phyloP scores from a whole-genome alignment of 1,140 invertebrate species.

The Calephelis virginiensis region DNA sequence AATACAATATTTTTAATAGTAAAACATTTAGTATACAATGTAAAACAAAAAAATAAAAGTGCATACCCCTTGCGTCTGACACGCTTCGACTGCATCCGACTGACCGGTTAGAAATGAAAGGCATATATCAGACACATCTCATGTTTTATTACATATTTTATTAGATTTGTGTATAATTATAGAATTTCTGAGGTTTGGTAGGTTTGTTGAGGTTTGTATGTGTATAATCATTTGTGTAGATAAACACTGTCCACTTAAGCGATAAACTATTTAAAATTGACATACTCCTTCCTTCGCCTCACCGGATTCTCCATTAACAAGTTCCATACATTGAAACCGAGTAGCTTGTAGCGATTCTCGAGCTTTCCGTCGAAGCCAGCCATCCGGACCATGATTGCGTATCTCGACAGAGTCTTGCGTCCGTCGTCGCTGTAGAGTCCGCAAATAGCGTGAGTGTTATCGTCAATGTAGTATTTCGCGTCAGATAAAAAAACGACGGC shows the following conservation, averaged over 20 bases:
- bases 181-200: background rate
- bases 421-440: conserved; percentile 1
- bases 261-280: background rate
- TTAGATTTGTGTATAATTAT: conserved; percentile 2
- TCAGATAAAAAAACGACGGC: conserved; percentile 1
- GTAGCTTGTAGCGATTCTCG: conserved; percentile 4
- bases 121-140: background rate
- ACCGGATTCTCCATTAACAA: conserved; percentile 4
- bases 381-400: conserved; percentile 6
- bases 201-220: too few relatives aligned
- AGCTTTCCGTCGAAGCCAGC: conserved; percentile 2
- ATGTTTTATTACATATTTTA: conserved; percentile 2
- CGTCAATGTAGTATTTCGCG: background rate
- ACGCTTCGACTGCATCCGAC: background rate
- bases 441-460: background rate
- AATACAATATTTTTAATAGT: conserved; percentile 6
- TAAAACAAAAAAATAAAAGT: background rate
- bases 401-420: conserved; percentile 3
- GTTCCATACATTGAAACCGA: conserved; percentile 4
- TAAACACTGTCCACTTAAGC: conserved; percentile 1
- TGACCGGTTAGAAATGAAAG: conserved; percentile 1
- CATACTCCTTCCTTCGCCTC: background rate
- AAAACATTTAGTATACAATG: conserved; percentile 4
- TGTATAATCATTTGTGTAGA: background rate
- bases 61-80: background rate